Base-by-base conservation (phyloP, 2,888 invertebrate species). In the Julus scandinavius region DNA sequence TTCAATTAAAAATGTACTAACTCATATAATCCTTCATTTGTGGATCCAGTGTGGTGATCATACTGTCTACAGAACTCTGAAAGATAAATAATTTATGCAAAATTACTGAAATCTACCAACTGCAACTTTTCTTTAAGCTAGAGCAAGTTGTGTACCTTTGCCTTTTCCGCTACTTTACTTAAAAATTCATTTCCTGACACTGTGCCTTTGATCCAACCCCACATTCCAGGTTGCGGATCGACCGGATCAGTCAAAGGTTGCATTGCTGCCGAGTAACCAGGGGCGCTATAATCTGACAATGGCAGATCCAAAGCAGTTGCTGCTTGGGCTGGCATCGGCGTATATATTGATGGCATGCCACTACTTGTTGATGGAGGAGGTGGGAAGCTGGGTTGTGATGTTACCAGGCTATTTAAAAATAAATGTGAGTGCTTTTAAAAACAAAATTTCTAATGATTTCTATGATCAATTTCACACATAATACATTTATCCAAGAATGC, bases 21-120 rank as follows among this genome's bases (percentile, higher is more conserved):
- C 97, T 94, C 90, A 97, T 94, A 91, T 96, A 95, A 92, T 97
- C 96, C 91, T 95, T 95, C 97, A 97, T 97, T 92, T 97, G 97
- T 20, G 97, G 97, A 92, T 97, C 97, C 41, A 97, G 93, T 11
- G 97, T 97, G 13, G 96, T 97, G 88, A 97, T 96, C 94, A 97
- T 95, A 0, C 96, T 95, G 92, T 97, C 96, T 0, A 97, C 95
- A 0, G 96, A 96, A 91, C 93, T 96, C 93, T 96, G 63, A 58
- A 87, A 88, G 90, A 86, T 87, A 29, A 6, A 15, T 11, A 41
- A 5, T 49, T 13, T 4, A 41, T 9, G 17, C 41, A 40, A 40
- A 49, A 41, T 9, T 29, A 29, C 17, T 13, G 2, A 54, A 87
- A 58, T 58, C 3, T 58, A 87, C 38, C 0, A 17, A 38, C 9